A percentile compares a stretch with the other conserved stretches of the same genome.
Conservation (phyloP, 2,113 vertebrate genomes). For the Trichomycterus rosablanca region DNA sequence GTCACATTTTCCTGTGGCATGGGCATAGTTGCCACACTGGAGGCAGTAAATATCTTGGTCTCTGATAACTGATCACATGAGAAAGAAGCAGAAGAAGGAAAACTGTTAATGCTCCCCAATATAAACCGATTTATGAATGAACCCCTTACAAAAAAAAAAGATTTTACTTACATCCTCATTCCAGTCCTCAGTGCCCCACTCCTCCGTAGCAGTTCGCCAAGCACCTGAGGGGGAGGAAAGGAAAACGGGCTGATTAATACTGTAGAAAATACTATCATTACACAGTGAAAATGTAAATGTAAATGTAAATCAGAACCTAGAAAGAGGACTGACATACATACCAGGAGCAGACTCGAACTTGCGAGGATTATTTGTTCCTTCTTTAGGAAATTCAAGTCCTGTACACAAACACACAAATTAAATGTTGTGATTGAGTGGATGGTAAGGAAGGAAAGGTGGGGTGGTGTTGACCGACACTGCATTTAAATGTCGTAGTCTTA, state of each 20-base stretch:
- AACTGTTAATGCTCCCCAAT: too few species aligned
- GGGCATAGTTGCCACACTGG: constrained; percentile 87
- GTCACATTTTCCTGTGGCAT: constrained; percentile 90
- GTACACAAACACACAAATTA: constrained; percentile 41
- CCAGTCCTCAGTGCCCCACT: constrained; percentile 99
- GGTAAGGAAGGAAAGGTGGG: too few species aligned
- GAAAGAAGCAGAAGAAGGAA: neutral
- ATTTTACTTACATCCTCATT: constrained; percentile 92
- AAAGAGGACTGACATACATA: constrained; percentile 55
- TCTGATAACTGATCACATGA: constrained; percentile 80
- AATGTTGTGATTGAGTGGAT: too few species aligned
- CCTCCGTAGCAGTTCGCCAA: constrained; percentile 88
- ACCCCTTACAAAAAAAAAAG: too few species aligned
- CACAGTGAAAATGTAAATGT: too few species aligned
- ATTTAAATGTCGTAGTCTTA: too few species aligned
- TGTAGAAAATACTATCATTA: neutral
- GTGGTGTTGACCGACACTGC: too few species aligned
- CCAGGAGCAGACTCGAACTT: constrained; percentile 93
- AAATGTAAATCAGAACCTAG: too few species aligned
- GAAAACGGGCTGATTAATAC: too few species aligned
- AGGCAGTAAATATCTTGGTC: constrained; percentile 98
- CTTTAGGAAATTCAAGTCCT: constrained; percentile 90
- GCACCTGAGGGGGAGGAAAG: constrained; percentile 69
- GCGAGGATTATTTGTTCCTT: constrained; percentile 86
- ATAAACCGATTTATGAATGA: neutral